phyloP scores from a whole-genome alignment of 2,888 invertebrate species.

The Xanthorhoe designata region DNA sequence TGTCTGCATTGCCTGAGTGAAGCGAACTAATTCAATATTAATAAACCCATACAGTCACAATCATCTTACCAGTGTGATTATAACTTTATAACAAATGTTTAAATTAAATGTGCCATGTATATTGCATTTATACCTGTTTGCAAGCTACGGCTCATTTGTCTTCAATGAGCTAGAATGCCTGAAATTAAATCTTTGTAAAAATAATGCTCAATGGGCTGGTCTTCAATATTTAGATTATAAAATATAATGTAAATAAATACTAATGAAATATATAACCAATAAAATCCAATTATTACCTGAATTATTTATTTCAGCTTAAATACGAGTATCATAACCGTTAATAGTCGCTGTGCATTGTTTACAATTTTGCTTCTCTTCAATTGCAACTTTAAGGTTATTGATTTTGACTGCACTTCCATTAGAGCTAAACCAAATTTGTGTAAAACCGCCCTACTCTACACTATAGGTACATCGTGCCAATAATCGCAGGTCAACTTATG shows the following conservation, averaged over 20 bases:
- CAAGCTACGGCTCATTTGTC: conserved; percentile 21
- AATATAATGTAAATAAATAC: conserved; percentile 55
- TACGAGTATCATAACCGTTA: conserved; percentile 50
- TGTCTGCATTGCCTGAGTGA: not conserved
- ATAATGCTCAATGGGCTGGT: conserved; percentile 26
- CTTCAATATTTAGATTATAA: conserved; percentile 20
- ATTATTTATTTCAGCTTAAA: conserved; percentile 50
- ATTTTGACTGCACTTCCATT: conserved; percentile 17
- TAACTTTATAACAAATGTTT: conserved; percentile 45
- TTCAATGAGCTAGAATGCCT: conserved; percentile 18
- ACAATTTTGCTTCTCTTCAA: conserved; percentile 59
- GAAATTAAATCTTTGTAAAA: conserved; percentile 15
- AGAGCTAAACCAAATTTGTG: not conserved
- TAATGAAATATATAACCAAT: conserved; percentile 41
- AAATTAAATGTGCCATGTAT: conserved; percentile 72
- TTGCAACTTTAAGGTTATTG: conserved; percentile 54
- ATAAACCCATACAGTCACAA: not conserved
- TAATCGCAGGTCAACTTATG: too few species aligned
- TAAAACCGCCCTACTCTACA: too few species aligned
- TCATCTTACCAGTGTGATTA: not conserved
- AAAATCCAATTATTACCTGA: conserved; percentile 50
- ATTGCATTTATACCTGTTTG: conserved; percentile 57
- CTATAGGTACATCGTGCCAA: too few species aligned
- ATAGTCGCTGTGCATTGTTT: conserved; percentile 55
- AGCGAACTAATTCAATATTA: not conserved